Evolutionary conservation across 2,888 invertebrate genomes (phyloP), one percentile per base, ranked within the genome.

Genomic region (Cheilosia variabilis): DNA sequence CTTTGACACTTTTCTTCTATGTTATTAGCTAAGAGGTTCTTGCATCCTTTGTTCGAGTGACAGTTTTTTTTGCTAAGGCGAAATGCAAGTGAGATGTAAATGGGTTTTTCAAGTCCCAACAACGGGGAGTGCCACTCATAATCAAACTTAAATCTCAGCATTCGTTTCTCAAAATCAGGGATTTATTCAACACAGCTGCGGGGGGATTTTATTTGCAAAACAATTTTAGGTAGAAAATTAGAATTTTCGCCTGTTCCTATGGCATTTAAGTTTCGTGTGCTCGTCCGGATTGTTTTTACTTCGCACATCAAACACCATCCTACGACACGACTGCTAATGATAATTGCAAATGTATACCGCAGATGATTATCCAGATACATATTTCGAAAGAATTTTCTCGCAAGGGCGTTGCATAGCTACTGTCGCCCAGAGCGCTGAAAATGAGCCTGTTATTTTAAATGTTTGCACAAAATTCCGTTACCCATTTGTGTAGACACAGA

Each of bases 21-120:
- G 75, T 71, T 80, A 84, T 80, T 71, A 80, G 75, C 75, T 75
- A 65, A 75, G 41, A 41, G 79, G 65, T 60, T 77, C 62, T 43
- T 7, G 53, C 22, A 6, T 24, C 22, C 50, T 13, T 22, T 50
- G 22, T 52, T 52, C 4, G 13, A 15, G 24, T 5, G 24, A 1
- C 0, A 0, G 17, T 47, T 9, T 13, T 9, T 22, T 22, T 17
- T 3, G 2, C 10, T 19, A 4, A 9, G 13, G 10, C 24, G 19
- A 9, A 19, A 24, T 50, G 50, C 22, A 50, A 22, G 19, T 50
- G 24, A 22, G 19, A 24, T 22, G 50, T 15, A 50, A 50, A 19
- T 4, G 50, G 22, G 24, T 3, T 50, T 24, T 27, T 27, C 22
- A 13, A 24, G 24, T 52, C 22, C 24, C 4, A 24, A 17, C 45